These are phyloP conservation scores for Drosophila birchii DNA, from an alignment of 2,888 invertebrate species.

Conservation along the genomic window DNA sequence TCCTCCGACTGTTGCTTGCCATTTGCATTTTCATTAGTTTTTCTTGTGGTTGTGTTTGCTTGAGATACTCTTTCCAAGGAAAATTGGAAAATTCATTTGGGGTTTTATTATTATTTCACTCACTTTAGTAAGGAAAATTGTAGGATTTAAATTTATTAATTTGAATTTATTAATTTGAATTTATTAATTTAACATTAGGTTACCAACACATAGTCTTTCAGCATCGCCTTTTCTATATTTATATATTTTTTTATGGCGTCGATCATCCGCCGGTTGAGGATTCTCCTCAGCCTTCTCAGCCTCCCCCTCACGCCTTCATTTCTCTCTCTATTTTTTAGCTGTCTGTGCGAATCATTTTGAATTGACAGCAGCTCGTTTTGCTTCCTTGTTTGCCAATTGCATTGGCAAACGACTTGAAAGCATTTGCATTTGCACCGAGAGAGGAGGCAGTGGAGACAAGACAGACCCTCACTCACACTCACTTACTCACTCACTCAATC, in stretches of 20 bases:
- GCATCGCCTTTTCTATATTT: no score
- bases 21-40: slow-evolving; percentile 70
- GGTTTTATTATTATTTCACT: background rate
- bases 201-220: background rate
- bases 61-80: background rate
- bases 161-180: background rate
- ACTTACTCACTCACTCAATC: slow-evolving; percentile 42
- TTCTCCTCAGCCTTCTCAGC: slow-evolving; percentile 16
- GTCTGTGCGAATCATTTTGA: slow-evolving; percentile 56
- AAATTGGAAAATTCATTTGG: no score
- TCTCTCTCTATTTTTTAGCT: slow-evolving; percentile 18
- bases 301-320: background rate
- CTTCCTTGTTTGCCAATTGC: slow-evolving; percentile 77
- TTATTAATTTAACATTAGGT: background rate
- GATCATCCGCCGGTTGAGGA: slow-evolving; percentile 20
- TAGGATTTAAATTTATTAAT: background rate
- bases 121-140: background rate
- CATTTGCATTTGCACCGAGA: slow-evolving; percentile 60
- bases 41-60: slow-evolving; percentile 15
- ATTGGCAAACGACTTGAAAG: slow-evolving; percentile 61
- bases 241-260: slow-evolving; percentile 13
- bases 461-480: slow-evolving; percentile 28
- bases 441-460: slow-evolving; percentile 22
- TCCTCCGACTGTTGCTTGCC: slow-evolving; percentile 54
- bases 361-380: slow-evolving; percentile 68